Conservation (phyloP, 2,113 vertebrate species). For the Pelecanoides urinatrix region DNA sequence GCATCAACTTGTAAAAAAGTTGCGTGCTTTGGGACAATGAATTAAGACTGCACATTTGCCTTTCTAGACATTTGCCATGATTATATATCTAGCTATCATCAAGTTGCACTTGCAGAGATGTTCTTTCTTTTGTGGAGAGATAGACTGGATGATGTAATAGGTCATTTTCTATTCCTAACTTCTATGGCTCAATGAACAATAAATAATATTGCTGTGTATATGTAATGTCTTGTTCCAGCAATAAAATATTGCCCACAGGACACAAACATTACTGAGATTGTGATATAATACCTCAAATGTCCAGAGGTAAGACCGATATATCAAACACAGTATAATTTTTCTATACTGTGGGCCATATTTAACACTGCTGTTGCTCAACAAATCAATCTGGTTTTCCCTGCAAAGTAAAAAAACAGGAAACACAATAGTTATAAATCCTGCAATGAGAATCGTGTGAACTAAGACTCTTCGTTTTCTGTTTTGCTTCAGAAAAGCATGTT, state of each 20-base stretch:
- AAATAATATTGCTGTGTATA: not conserved
- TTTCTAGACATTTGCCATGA: not conserved
- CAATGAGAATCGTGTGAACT: not conserved
- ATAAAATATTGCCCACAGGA: constrained; percentile 12
- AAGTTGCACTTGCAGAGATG: not conserved
- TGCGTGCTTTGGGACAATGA: not conserved
- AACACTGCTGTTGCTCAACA: not conserved
- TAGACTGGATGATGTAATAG: constrained; percentile 18
- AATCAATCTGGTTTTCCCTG: not conserved
- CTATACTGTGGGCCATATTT: not conserved
- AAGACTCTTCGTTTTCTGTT: not conserved
- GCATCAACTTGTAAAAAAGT: not conserved
- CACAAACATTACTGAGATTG: not conserved
- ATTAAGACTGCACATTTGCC: not conserved
- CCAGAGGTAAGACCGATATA: not conserved
- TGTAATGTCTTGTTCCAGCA: constrained; percentile 18
- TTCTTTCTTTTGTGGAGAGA: not conserved
- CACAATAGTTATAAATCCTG: not conserved
- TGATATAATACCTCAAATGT: constrained; percentile 3
- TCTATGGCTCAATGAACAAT: not conserved
- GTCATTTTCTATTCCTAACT: not conserved
- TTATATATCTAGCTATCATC: not conserved
- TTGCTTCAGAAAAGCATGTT: not conserved
- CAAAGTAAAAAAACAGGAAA: not conserved
- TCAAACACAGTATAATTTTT: not conserved